Conservation (phyloP, 2,113 vertebrate species). For the Amphiprion ocellaris region DNA sequence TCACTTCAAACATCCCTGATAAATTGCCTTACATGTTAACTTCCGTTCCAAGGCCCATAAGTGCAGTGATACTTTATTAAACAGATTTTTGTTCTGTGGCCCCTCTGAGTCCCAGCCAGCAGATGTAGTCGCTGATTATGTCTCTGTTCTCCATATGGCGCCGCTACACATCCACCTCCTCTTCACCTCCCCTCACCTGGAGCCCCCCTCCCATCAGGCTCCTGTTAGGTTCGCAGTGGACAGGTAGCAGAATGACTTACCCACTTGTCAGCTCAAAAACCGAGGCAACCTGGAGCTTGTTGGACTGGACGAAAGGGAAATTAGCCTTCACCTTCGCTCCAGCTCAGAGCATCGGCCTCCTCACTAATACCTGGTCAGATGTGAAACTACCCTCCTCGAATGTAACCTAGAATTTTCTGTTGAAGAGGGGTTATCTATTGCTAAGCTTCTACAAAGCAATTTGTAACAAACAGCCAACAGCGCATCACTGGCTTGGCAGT, state of each 20-base stretch:
- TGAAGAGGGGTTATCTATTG: conserved; percentile 36
- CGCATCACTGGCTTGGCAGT: neutral
- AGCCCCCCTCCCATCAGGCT: conserved; percentile 29
- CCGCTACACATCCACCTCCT: conserved; percentile 51
- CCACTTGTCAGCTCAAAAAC: conserved; percentile 57
- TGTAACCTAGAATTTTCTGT: conserved; percentile 34
- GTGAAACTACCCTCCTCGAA: conserved; percentile 29
- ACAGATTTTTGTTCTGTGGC: conserved; percentile 74
- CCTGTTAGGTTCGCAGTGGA: conserved; percentile 54
- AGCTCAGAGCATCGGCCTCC: conserved; percentile 27
- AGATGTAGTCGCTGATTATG: conserved; percentile 81
- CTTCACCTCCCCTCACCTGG: conserved; percentile 23
- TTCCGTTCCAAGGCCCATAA: conserved; percentile 50
- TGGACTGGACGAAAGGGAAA: conserved; percentile 49
- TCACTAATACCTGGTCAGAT: conserved; percentile 49
- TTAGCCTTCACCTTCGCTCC: conserved; percentile 63
- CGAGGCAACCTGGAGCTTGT: conserved; percentile 43
- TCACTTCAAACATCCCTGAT: conserved; percentile 34
- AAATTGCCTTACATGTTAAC: conserved; percentile 1
- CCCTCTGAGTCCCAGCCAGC: conserved; percentile 67
- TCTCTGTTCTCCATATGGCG: conserved; percentile 78
- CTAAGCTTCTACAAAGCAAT: conserved; percentile 13
- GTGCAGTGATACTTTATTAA: conserved; percentile 72
- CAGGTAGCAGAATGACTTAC: conserved; percentile 64
- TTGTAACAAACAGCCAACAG: conserved; percentile 3